phyloP scores from a whole-genome alignment of 2,113 vertebrate species.

The Ictidomys tridecemlineatus region DNA sequence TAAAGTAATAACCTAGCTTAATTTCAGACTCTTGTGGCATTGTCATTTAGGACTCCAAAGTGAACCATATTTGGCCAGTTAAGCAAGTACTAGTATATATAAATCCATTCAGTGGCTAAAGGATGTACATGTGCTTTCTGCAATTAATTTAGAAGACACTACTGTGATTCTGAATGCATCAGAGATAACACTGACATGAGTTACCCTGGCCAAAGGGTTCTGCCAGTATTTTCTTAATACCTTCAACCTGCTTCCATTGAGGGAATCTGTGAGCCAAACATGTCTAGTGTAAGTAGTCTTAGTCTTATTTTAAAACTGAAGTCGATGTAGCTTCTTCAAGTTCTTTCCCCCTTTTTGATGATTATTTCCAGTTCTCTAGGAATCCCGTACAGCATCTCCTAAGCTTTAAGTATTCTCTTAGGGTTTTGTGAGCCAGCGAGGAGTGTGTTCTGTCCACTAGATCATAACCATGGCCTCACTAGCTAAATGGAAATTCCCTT shows the following conservation, averaged over 20 bases:
- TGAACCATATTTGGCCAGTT: neutral
- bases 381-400: neutral
- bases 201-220: neutral
- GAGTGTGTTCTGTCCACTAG: neutral
- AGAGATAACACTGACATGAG: neutral
- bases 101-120: neutral
- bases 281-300: neutral
- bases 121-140: neutral
- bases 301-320: slow-evolving; percentile 59
- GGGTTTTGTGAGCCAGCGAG: neutral
- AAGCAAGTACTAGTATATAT: neutral
- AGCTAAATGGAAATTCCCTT: neutral
- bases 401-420: neutral
- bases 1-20: slow-evolving; percentile 2
- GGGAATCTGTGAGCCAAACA: neutral
- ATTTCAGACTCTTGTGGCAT: neutral
- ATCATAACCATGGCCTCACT: neutral
- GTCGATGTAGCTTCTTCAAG: neutral
- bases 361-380: neutral
- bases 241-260: neutral
- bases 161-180: neutral
- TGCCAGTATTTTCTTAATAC: neutral
- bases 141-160: neutral
- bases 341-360: neutral
- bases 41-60: neutral